Evolutionary conservation across 2,797 vertebrate species (phyloP).

Genomic region (Muscicapa striata): DNA sequence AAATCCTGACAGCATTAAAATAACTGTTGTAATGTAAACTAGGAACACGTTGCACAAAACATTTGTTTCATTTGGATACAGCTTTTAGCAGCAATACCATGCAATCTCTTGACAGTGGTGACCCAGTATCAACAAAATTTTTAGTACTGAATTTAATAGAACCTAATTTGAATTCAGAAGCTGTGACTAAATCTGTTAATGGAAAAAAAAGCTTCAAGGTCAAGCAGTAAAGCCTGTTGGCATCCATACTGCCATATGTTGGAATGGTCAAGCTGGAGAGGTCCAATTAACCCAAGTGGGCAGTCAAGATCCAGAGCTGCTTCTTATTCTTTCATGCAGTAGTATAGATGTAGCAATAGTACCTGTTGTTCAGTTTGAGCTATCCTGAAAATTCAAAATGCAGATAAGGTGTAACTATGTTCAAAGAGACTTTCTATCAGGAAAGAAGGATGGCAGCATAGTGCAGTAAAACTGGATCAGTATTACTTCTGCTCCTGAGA

Average conservation of each 20-base stretch:
- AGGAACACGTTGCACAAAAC: background rate
- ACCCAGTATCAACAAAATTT: rapidly evolving
- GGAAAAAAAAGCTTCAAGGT: background rate
- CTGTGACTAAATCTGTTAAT: background rate
- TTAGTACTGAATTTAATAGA: background rate
- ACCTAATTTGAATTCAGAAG: background rate
- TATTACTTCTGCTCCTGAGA: background rate
- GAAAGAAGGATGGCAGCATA: background rate
- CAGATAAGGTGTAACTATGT: background rate
- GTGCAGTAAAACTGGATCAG: background rate
- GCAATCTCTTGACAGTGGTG: background rate
- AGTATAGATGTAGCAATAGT: background rate
- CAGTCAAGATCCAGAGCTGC: background rate
- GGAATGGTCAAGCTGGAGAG: background rate
- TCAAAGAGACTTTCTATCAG: background rate
- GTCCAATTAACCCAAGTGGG: background rate
- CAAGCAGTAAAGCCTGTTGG: background rate
- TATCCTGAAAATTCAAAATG: background rate
- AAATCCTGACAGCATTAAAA: background rate
- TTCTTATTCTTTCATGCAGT: background rate
- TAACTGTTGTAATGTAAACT: background rate
- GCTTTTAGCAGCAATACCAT: background rate
- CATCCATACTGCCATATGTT: background rate
- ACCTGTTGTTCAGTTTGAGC: background rate
- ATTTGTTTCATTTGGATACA: background rate